Conservation (phyloP, 2,888 invertebrate species). For the Hanleya hanleyi region DNA sequence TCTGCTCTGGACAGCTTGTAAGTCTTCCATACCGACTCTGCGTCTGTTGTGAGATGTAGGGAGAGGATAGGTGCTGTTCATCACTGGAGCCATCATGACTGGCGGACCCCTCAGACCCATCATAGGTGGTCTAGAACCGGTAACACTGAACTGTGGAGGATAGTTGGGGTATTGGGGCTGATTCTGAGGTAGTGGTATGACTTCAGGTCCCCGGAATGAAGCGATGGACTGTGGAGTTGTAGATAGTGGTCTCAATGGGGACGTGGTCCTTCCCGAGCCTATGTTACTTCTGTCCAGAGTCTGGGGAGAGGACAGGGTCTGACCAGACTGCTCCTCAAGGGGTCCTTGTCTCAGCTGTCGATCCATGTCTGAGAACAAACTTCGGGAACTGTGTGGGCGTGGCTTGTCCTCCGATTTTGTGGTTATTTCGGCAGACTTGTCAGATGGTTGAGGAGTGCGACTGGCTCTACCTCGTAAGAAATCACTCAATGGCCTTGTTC, state of each 20-base stretch:
- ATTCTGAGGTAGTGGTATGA: neutral
- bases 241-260: neutral
- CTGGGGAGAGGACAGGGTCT: neutral
- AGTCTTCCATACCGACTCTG: constrained; percentile 59
- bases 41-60: neutral
- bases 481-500: neutral
- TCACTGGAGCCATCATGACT: neutral
- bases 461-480: too few species aligned
- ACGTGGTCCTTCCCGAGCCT: neutral
- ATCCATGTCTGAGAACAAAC: neutral
- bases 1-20: constrained; percentile 55
- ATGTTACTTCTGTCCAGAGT: neutral
- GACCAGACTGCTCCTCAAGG: neutral
- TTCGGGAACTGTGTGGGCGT: neutral
- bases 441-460: too few species aligned
- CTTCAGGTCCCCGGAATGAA: neutral
- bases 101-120: neutral
- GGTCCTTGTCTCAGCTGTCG: neutral
- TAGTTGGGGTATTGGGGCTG: neutral
- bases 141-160: neutral
- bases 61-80: neutral
- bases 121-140: neutral
- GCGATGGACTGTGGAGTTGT: neutral
- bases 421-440: neutral
- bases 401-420: neutral